phyloP scores from a whole-genome alignment of 2,888 invertebrate genomes.

The Cremastobaeus sp. region DNA sequence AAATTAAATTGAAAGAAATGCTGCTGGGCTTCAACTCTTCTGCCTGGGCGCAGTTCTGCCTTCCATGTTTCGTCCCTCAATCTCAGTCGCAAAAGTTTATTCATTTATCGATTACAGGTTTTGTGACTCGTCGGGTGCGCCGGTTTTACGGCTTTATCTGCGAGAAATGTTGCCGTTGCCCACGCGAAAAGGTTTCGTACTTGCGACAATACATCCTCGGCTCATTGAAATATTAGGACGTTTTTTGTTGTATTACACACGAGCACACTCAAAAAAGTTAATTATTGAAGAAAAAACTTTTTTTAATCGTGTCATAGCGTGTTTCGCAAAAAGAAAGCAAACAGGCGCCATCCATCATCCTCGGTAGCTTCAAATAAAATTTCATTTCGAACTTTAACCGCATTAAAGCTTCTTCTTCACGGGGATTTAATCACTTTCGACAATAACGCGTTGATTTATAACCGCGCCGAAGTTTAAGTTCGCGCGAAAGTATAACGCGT shows the following conservation, averaged over 20 bases:
- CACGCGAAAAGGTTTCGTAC: slow-evolving; percentile 1
- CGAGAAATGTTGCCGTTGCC: slow-evolving; percentile 17
- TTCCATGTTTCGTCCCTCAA: slow-evolving; percentile 25
- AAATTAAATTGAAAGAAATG: slow-evolving; percentile 52
- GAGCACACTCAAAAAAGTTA: slow-evolving; percentile 8
- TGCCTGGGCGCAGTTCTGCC: slow-evolving; percentile 27
- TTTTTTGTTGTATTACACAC: slow-evolving; percentile 13
- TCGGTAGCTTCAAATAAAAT: slow-evolving; percentile 25
- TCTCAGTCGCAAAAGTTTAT: slow-evolving; percentile 23
- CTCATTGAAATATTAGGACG: slow-evolving; percentile 35
- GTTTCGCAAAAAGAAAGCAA: neutral
- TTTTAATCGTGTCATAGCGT: neutral
- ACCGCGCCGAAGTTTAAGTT: slow-evolving; percentile 13
- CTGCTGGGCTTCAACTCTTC: slow-evolving; percentile 14
- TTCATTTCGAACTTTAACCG: slow-evolving; percentile 10
- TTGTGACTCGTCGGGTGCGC: slow-evolving; percentile 29
- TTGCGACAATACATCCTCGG: slow-evolving; percentile 11
- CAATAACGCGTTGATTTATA: slow-evolving; percentile 36
- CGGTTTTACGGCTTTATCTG: slow-evolving; percentile 22
- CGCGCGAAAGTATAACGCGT: slow-evolving; percentile 17
- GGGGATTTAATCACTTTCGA: slow-evolving; percentile 31
- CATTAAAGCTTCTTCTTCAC: slow-evolving; percentile 3
- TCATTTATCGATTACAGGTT: slow-evolving; percentile 38
- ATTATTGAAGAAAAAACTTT: slow-evolving; percentile 5
- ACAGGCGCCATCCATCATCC: slow-evolving; percentile 15